These are phyloP conservation scores for Pseudomyrmex cubaensis DNA, from an alignment of 1,140 invertebrate species.

Conservation along the genomic window DNA sequence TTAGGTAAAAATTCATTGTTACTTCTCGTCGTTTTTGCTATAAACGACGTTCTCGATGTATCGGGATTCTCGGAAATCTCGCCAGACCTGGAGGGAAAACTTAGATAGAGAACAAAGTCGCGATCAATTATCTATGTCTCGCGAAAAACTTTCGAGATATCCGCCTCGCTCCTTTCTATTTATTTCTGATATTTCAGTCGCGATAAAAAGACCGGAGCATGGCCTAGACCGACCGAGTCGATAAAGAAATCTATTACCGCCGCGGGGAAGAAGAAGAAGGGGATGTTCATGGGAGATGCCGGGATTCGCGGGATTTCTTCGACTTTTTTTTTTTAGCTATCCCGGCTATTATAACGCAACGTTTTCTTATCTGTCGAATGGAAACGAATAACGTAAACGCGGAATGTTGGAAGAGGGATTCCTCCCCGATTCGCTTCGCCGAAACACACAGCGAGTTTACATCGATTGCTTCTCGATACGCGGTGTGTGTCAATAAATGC, in stretches of 20 bases:
- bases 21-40: no score
- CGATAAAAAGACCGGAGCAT: constrained; percentile 72
- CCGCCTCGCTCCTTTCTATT: constrained; percentile 71
- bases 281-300: constrained; percentile 22
- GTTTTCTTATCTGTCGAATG: constrained; percentile 66
- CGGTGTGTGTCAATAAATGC: not conserved
- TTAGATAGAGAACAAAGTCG: constrained; percentile 33
- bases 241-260: constrained; percentile 80
- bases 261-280: not conserved
- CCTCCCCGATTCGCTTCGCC: constrained; percentile 10
- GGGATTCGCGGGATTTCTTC: constrained; percentile 43
- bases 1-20: no score
- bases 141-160: constrained; percentile 64
- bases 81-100: constrained; percentile 21
- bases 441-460: constrained; percentile 55
- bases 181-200: constrained; percentile 75
- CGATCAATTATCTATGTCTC: constrained; percentile 70
- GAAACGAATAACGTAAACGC: not conserved
- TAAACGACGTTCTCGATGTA: not conserved
- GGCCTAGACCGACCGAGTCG: constrained; percentile 67
- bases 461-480: constrained; percentile 55
- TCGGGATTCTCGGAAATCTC: constrained; percentile 1
- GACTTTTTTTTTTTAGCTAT: constrained; percentile 69
- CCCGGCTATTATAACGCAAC: constrained; percentile 66
- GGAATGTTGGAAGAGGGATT: not conserved